Conservation (phyloP, 2,797 vertebrate genomes). For the Spinibarbus caldwelli region DNA sequence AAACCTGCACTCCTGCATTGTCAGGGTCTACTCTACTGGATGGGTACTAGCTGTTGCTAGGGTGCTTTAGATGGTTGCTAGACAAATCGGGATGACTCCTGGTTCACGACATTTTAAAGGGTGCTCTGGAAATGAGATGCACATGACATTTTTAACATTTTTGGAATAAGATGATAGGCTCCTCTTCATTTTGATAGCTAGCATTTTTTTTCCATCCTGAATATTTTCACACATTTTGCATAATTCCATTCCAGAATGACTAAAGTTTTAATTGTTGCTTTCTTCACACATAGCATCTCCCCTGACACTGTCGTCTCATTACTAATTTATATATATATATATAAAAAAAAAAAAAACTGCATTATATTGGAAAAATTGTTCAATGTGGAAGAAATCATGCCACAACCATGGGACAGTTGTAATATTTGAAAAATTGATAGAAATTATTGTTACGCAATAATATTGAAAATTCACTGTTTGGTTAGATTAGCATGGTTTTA, state of each 20-base stretch:
- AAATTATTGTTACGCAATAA: too few relatives aligned
- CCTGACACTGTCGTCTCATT: too few relatives aligned
- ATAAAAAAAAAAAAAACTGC: too few relatives aligned
- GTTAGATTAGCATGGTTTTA: not conserved
- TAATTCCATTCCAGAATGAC: not conserved
- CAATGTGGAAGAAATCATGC: not conserved
- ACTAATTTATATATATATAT: too few relatives aligned
- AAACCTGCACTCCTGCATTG: too few relatives aligned
- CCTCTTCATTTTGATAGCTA: too few relatives aligned
- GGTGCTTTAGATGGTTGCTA: too few relatives aligned
- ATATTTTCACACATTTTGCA: not conserved
- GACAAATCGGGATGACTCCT: too few relatives aligned
- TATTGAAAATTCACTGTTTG: not conserved
- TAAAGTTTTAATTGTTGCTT: not conserved
- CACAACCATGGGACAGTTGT: not conserved
- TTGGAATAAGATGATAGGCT: too few relatives aligned
- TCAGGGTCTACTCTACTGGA: too few relatives aligned
- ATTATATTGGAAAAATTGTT: not conserved
- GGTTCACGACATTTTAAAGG: not conserved
- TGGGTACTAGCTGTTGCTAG: not conserved
- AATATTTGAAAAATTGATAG: not conserved
- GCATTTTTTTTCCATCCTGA: not conserved
- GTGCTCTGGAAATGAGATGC: not conserved
- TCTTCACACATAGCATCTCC: too few relatives aligned
- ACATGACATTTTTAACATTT: too few relatives aligned